Evolutionary conservation across 2,888 invertebrate genomes (phyloP), one percentile per base, ranked within the genome.

Genomic region (Ichneumoninae sp.): DNA sequence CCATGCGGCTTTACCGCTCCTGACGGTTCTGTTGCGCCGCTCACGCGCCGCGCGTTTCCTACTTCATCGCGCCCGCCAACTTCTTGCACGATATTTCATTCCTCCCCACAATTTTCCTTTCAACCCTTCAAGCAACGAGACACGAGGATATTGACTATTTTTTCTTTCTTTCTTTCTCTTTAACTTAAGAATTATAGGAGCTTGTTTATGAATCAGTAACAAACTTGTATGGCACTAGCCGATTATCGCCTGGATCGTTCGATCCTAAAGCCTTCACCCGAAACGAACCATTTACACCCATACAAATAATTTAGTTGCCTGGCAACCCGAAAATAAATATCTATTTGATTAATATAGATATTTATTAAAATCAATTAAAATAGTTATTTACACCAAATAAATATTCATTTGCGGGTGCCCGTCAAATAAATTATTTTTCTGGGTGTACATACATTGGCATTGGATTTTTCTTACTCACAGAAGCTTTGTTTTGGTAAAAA

Each of bases 1-100:
- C 83, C 80, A 83, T 83, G 83, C 83, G 54, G 66, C 60, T 74
- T 81, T 50, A 50, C 71, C 73, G 54, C 65, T 68, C 54, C 50
- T 19, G 47, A 54, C 63, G 30, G n/a, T 16, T 22, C 22, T 47
- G 50, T 63, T 73, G 73, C 73, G 47, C 26, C 40, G 57, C 40
- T 73, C 44, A 4, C 60, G 60, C 13, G 33, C 50, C 47, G 16
- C 44, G 44, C 44, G 36, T 77, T 76, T 65, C 33, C 75, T 70
- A 52, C 52, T 52, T 81, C 40, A 22, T 2, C 26, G 57, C 19
- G 36, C 71, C 16, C 71, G 54, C 40, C 8, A 63, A 57, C 40
- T 40, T 71, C 40, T 57, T 22, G 6, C 52, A 33, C 33, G 33
- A 71, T n/a, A 44, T 36, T 52, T 54, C n/a, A 19, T 33, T 19